These are phyloP conservation scores for Colossoma macropomum DNA, from an alignment of 2,113 vertebrate species.

Conservation along the genomic window DNA sequence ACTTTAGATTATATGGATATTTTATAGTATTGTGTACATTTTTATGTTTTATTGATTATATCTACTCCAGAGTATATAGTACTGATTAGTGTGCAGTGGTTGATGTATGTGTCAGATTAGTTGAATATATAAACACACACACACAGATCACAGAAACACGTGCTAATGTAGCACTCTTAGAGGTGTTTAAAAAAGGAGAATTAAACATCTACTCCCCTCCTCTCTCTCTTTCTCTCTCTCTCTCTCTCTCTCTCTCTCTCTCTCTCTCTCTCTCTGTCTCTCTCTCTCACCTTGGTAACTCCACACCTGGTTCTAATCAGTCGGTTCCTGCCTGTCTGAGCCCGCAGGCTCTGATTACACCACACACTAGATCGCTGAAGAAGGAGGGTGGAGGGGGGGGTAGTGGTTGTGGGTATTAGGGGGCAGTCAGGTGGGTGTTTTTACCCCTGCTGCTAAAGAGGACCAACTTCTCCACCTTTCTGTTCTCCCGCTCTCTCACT, in stretches of 20 bases:
- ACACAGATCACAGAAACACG: neutral
- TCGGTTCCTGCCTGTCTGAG: slow-evolving; percentile 60
- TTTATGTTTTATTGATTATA: too few species aligned
- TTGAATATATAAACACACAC: neutral
- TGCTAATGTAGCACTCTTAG: neutral
- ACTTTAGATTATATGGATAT: too few species aligned
- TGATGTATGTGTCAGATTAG: too few species aligned
- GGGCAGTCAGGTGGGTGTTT: neutral
- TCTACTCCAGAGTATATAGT: too few species aligned
- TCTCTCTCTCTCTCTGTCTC: neutral
- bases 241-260: neutral
- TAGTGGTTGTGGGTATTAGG: neutral
- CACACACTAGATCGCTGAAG: slow-evolving; percentile 41
- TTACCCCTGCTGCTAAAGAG: neutral
- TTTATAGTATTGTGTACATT: too few species aligned
- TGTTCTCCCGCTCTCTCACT: too few species aligned
- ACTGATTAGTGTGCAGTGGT: too few species aligned
- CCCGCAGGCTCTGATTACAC: slow-evolving; percentile 52
- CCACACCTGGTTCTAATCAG: slow-evolving; percentile 63
- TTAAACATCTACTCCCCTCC: neutral
- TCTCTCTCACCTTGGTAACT: slow-evolving; percentile 33
- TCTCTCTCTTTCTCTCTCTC: neutral
- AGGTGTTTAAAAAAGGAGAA: neutral
- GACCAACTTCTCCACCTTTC: too few species aligned
- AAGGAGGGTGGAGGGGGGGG: neutral